Evolutionary conservation across 2,888 invertebrate species (phyloP).

Genomic region (Drosophila incognita): DNA sequence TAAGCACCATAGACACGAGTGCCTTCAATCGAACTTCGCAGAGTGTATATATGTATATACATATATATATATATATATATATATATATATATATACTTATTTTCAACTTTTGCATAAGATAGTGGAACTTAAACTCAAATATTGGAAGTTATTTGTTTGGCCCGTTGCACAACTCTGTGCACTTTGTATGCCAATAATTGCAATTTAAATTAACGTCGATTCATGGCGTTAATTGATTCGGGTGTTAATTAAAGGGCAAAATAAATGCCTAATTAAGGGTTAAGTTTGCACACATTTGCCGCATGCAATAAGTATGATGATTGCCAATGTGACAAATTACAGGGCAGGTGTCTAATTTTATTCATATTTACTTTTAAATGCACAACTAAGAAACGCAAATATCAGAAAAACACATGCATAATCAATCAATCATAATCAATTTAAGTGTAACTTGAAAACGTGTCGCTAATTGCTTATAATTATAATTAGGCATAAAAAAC

Average conservation of each 20-base stretch:
- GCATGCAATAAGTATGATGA: neutral
- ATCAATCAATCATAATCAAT: too few relatives aligned
- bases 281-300: constrained; percentile 1
- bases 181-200: constrained; percentile 27
- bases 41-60: neutral
- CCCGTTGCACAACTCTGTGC: constrained; percentile 16
- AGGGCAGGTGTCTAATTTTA: neutral
- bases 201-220: neutral
- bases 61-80: too few relatives aligned
- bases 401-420: constrained; percentile 8
- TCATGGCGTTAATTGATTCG: constrained; percentile 9
- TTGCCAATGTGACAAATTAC: constrained; percentile 20
- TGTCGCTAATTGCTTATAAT: constrained; percentile 24
- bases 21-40: neutral
- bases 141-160: neutral
- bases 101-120: constrained; percentile 38
- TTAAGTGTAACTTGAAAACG: constrained; percentile 5
- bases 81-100: neutral
- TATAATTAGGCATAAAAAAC: constrained; percentile 19
- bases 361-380: neutral
- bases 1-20: neutral
- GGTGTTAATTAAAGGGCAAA: constrained; percentile 1
- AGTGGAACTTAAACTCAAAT: constrained; percentile 50
- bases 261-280: neutral
- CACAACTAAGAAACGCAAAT: constrained; percentile 18